Conservation (phyloP, 2,113 vertebrate species). For the Proterorhinus semilunaris region DNA sequence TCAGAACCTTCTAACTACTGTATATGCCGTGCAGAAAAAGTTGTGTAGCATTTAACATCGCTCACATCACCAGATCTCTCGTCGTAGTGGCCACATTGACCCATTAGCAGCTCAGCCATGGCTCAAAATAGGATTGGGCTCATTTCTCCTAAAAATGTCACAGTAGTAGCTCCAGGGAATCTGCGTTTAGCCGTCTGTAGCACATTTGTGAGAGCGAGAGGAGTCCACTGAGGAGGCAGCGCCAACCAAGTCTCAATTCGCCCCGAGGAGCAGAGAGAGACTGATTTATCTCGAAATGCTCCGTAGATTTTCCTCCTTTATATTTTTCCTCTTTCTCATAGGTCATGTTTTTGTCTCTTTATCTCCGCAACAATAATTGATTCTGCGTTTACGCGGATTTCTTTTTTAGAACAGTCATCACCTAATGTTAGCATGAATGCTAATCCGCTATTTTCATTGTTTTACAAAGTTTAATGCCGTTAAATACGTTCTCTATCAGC, state of each 20-base stretch:
- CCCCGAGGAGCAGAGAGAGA: constrained; percentile 33
- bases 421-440: too few species aligned
- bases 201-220: constrained; percentile 19
- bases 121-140: constrained; percentile 36
- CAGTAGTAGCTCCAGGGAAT: constrained; percentile 12
- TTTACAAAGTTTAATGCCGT: too few species aligned
- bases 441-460: too few species aligned
- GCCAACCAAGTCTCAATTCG: constrained; percentile 26
- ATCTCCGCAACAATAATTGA: too few species aligned
- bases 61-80: background rate
- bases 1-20: too few species aligned
- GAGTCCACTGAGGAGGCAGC: constrained; percentile 27
- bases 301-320: background rate
- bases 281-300: constrained; percentile 30
- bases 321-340: background rate
- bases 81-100: background rate
- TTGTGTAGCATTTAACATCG: too few species aligned
- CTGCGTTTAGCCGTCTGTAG: constrained; percentile 16
- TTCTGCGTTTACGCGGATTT: too few species aligned
- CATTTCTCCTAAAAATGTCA: constrained; percentile 27
- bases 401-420: too few species aligned
- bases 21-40: too few species aligned
- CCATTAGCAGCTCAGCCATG: constrained; percentile 2
- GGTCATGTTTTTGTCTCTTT: background rate
- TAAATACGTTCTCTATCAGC: too few species aligned